Conservation (phyloP, 2,888 invertebrate species). For the Lamellibrachia satsuma region DNA sequence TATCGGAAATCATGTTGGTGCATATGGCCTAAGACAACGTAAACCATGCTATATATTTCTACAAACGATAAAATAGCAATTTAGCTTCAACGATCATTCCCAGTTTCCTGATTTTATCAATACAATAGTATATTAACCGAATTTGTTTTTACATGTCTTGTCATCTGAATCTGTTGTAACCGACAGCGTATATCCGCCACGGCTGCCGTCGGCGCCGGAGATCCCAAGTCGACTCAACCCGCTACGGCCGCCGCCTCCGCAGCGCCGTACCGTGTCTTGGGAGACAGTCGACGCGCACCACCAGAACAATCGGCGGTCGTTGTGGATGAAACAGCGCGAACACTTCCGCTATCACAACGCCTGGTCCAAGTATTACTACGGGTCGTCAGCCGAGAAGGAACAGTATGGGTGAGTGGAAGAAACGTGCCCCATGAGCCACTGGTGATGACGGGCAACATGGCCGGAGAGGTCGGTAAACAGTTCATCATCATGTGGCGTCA, state of each 20-base stretch:
- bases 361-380: conserved; percentile 62
- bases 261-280: conserved; percentile 53
- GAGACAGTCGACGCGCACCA: conserved; percentile 60
- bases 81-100: not conserved
- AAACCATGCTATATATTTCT: too few relatives aligned
- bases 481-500: too few relatives aligned
- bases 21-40: too few relatives aligned
- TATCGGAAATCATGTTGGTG: too few relatives aligned
- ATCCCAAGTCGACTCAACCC: conserved; percentile 53
- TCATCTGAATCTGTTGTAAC: not conserved
- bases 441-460: too few relatives aligned
- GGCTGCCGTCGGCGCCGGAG: conserved; percentile 37
- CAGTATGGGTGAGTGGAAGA: conserved; percentile 54
- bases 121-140: not conserved
- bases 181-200: conserved; percentile 37
- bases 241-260: conserved; percentile 55
- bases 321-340: conserved; percentile 60
- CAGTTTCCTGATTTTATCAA: not conserved
- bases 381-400: conserved; percentile 59
- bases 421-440: not conserved
- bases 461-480: too few relatives aligned
- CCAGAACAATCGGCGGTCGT: conserved; percentile 57
- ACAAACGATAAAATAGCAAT: too few relatives aligned
- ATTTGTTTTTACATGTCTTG: not conserved
- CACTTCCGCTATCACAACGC: conserved; percentile 62